Conservation (phyloP, 2,113 vertebrate species). For the Fregetta grallaria region DNA sequence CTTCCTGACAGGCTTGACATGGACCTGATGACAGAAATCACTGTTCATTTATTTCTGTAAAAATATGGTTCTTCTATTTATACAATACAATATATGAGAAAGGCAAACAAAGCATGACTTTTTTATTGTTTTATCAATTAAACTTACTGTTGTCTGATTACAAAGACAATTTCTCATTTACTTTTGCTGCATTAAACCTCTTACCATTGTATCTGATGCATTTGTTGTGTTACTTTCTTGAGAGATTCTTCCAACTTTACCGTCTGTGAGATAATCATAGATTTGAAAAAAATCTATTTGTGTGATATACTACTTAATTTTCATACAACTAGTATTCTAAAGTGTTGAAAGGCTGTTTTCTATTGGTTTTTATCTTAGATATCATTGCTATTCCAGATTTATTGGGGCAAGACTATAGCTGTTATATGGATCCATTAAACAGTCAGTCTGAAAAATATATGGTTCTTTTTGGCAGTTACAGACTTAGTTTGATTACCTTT, state of each 20-base stretch:
- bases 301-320: neutral
- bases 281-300: neutral
- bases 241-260: slow-evolving; percentile 80
- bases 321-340: neutral
- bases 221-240: slow-evolving; percentile 78
- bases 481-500: neutral
- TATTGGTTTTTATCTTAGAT: neutral
- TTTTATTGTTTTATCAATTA: neutral
- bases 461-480: neutral
- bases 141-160: neutral
- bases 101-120: neutral
- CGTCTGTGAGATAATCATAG: slow-evolving; percentile 69
- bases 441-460: neutral
- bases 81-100: neutral
- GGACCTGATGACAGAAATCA: neutral
- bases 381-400: neutral
- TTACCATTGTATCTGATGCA: slow-evolving; percentile 82
- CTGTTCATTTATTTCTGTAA: neutral
- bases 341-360: neutral
- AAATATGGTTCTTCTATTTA: neutral
- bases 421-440: neutral
- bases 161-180: neutral
- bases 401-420: neutral
- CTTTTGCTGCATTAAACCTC: neutral
- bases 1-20: neutral